These are phyloP conservation scores for Drosophila neotestacea DNA, from an alignment of 2,888 invertebrate species.

Conservation along the genomic window DNA sequence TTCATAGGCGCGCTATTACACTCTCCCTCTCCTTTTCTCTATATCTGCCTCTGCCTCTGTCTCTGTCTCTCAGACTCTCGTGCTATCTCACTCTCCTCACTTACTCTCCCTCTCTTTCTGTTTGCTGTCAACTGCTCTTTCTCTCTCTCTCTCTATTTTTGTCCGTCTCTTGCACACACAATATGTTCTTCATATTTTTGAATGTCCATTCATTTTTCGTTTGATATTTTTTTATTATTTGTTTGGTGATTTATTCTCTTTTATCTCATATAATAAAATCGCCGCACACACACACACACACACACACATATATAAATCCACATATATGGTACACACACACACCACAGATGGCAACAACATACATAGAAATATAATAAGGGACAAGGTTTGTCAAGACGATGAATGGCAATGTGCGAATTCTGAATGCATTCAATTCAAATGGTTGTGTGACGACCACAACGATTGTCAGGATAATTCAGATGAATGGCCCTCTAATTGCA, in stretches of 20 bases:
- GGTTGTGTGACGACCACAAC: constrained; percentile 86
- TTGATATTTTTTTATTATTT: constrained; percentile 25
- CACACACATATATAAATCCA: not conserved
- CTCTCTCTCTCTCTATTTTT: constrained; percentile 13
- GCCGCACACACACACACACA: constrained; percentile 16
- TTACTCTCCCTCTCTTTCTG: not conserved
- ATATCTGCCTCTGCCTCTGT: not conserved
- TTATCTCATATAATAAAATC: constrained; percentile 33
- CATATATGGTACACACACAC: not conserved
- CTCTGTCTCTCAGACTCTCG: not conserved
- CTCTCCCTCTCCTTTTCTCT: not conserved
- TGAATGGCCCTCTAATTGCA: constrained; percentile 84
- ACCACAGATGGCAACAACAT: constrained; percentile 41
- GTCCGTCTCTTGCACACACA: constrained; percentile 8
- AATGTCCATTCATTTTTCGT: constrained; percentile 36
- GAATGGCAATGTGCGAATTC: constrained; percentile 89
- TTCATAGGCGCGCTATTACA: not conserved
- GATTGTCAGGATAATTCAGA: constrained; percentile 89
- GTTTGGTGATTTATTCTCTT: constrained; percentile 12
- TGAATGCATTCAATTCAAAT: constrained; percentile 87
- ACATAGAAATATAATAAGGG: constrained; percentile 27
- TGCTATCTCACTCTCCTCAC: not conserved
- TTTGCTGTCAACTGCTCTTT: not conserved
- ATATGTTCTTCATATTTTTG: constrained; percentile 16
- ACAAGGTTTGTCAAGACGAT: constrained; percentile 71